Evolutionary conservation across 2,888 invertebrate species (phyloP).

Genomic region (Sabellastarte sp.): DNA sequence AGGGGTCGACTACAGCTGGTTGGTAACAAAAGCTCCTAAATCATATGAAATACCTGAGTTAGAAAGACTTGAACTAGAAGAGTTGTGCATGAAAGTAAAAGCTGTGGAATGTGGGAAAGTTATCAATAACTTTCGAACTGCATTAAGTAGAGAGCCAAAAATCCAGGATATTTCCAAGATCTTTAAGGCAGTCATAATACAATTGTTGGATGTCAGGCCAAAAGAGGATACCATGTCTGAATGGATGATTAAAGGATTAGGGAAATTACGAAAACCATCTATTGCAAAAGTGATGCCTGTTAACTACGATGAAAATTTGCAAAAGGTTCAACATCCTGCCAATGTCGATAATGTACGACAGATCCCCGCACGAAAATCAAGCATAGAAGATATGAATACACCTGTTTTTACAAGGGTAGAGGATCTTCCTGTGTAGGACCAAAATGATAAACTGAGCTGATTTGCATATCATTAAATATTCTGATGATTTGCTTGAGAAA

Average conservation of each 20-base stretch:
- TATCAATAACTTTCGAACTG: constrained; percentile 40
- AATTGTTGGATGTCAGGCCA: not conserved
- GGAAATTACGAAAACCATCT: not conserved
- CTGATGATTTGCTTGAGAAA: too few species aligned
- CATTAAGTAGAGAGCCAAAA: not conserved
- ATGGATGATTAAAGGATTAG: not conserved
- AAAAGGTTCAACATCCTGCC: too few species aligned
- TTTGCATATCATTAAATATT: too few species aligned
- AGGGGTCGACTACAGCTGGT: constrained; percentile 55
- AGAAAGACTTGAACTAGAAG: constrained; percentile 51
- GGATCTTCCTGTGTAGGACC: too few species aligned
- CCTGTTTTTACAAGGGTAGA: too few species aligned
- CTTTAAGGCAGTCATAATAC: not conserved
- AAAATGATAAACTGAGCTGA: too few species aligned
- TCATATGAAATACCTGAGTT: constrained; percentile 51
- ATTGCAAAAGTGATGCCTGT: not conserved
- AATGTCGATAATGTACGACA: too few species aligned
- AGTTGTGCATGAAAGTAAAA: constrained; percentile 45
- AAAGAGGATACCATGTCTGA: not conserved
- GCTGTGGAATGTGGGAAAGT: constrained; percentile 47
- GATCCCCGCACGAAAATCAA: too few species aligned
- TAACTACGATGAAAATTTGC: not conserved
- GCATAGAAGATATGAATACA: too few species aligned
- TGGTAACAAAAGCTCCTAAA: constrained; percentile 36
- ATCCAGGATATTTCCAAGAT: not conserved